These are phyloP conservation scores for Lampropteryx suffumata DNA, from an alignment of 2,888 invertebrate genomes.

Conservation along the genomic window DNA sequence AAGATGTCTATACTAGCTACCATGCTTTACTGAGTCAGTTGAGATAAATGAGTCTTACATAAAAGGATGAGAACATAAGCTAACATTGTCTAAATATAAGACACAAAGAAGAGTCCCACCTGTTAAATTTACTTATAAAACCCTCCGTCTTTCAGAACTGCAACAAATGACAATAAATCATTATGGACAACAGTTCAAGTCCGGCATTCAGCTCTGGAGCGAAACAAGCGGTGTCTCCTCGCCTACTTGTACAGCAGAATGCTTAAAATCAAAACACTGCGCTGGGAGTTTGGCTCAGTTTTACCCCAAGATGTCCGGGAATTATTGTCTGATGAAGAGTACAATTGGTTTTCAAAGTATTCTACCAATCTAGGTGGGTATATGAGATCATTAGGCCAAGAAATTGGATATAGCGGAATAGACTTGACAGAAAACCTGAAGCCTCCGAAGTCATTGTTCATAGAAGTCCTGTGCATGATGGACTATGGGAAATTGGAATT, in stretches of 20 bases:
- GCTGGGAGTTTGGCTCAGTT: constrained; percentile 98
- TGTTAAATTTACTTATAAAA: background rate
- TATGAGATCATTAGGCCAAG: constrained; percentile 94
- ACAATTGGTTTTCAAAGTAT: constrained; percentile 94
- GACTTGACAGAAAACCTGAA: constrained; percentile 94
- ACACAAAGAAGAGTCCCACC: too few species aligned
- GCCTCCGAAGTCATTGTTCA: constrained; percentile 95
- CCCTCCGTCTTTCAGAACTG: constrained; percentile 55
- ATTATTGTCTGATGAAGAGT: constrained; percentile 91
- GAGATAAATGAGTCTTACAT: too few species aligned
- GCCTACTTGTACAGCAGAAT: constrained; percentile 93
- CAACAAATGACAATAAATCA: constrained; percentile 81
- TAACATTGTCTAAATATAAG: too few species aligned
- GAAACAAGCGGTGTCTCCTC: constrained; percentile 95
- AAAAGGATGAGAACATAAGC: too few species aligned
- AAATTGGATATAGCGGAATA: constrained; percentile 85
- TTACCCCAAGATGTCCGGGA: constrained; percentile 92
- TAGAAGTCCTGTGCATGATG: constrained; percentile 94
- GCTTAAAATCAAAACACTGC: constrained; percentile 90
- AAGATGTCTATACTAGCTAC: too few species aligned
- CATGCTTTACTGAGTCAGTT: too few species aligned
- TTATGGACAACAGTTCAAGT: constrained; percentile 91
- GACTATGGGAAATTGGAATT: constrained; percentile 98
- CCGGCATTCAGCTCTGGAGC: constrained; percentile 92
- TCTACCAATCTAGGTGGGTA: constrained; percentile 93